A percentile compares a stretch with the other conserved stretches of the same genome.
phyloP scores from a whole-genome alignment of 92 coral and sea anemone species.

The Bergia sp. region DNA sequence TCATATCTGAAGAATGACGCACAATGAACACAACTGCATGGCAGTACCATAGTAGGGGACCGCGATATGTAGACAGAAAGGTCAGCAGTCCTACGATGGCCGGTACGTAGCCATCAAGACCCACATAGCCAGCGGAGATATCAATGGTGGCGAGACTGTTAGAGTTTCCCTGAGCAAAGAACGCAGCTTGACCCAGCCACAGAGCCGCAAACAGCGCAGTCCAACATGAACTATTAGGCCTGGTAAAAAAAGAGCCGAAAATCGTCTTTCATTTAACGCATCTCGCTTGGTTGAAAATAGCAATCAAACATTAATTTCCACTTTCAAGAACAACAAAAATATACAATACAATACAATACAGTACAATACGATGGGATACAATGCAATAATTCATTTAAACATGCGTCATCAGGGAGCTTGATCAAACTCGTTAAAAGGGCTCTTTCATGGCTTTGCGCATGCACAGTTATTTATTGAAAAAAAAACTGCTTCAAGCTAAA shows the following conservation, averaged over 20 bases:
- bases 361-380: no score
- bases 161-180: conserved; percentile 90
- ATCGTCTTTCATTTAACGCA: no score
- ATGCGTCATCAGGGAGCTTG: no score
- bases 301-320: no score
- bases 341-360: no score
- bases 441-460: no score
- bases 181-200: conserved; percentile 87
- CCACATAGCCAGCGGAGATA: conserved; percentile 93
- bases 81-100: conserved; percentile 64
- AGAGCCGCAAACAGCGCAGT: conserved; percentile 55
- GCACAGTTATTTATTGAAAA: no score
- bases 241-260: conserved; percentile 12
- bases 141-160: conserved; percentile 95
- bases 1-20: conserved; percentile 39
- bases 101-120: conserved; percentile 74
- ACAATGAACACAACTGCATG: conserved; percentile 70
- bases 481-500: no score
- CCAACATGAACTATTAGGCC: conserved; percentile 58
- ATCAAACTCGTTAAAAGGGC: no score
- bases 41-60: conserved; percentile 84
- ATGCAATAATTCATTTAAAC: no score
- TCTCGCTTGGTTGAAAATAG: no score
- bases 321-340: no score
- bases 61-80: conserved; percentile 79